Evolutionary conservation across 2,888 invertebrate genomes (phyloP), one percentile per base, ranked within the genome.

Genomic region (Ectemnius continuus): DNA sequence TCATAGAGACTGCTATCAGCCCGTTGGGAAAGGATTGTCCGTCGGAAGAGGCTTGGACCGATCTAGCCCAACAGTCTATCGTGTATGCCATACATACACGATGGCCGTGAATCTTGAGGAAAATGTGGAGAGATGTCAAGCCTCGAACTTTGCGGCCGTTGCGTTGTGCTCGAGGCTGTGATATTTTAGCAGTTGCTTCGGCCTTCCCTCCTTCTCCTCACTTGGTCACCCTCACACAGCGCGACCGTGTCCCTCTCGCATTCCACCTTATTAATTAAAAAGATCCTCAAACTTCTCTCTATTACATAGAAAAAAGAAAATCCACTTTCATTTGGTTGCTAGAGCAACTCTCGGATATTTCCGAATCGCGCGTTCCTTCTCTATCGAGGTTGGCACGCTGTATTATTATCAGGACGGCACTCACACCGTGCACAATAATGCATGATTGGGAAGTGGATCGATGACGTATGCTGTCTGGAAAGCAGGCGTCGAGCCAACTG

Each of bases 221-320:
- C 57, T 23, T 28, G n/a, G 57, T 67, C 52, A 45, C 45, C 62
- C 48, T 47, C 52, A 4, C 62, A 46, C 45, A 48, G 48, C 59
- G 47, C 67, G 64, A 23, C 67, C 71, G 71, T 67, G 67, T 73
- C 75, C 75, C 80, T 71, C 68, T 76, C 57, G 74, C 77, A 72
- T 76, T 67, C 67, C 70, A 78, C 80, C 74, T 85, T 85, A 87
- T 87, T 87, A 87, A 87, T 87, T 87, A 85, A 87, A 79, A 76
- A 80, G 1, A 36, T 6, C 8, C 6, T 36, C 1, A 11, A 36
- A 36, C 11, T 36, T 8, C 11, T 36, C 0, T 8, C 11, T 36
- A 8, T 36, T 36, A 36, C 36, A 0, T 11, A 11, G 0, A 36
- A 6, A 11, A 36, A 36, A 8, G n/a, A n/a, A n/a, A n/a, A n/a